phyloP scores from a whole-genome alignment of 1,140 invertebrate species.

The Drosophila repletoides region DNA sequence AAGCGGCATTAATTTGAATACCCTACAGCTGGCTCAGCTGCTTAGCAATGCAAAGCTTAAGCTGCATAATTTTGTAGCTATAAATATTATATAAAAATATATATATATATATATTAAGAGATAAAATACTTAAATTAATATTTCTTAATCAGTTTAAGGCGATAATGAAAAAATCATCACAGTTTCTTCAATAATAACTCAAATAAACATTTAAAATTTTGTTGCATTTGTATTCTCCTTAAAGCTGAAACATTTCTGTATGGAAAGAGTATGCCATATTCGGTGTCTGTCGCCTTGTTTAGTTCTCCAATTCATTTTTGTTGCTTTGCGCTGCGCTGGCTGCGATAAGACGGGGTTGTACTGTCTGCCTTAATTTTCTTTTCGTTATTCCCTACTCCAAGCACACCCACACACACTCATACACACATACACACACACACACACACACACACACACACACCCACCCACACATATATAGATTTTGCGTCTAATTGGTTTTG shows the following conservation, averaged over 20 bases:
- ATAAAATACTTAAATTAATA: too few species aligned
- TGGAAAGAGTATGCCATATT: background rate
- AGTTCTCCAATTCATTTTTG: slow-evolving; percentile 5
- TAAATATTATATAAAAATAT: background rate
- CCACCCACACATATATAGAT: slow-evolving; percentile 5
- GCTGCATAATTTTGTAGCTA: background rate
- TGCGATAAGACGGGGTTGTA: slow-evolving; percentile 31
- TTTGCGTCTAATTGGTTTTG: slow-evolving; percentile 49
- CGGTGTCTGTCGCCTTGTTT: background rate
- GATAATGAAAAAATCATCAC: too few species aligned
- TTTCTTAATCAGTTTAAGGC: too few species aligned
- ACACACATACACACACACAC: background rate
- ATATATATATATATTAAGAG: too few species aligned
- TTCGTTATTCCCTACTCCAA: background rate
- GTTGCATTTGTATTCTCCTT: too few species aligned
- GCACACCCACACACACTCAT: slow-evolving; percentile 8
- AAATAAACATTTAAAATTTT: too few species aligned
- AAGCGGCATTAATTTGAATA: slow-evolving; percentile 38
- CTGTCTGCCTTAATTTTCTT: slow-evolving; percentile 18
- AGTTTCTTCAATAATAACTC: too few species aligned
- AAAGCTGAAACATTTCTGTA: too few species aligned
- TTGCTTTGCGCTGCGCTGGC: slow-evolving; percentile 23
- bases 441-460: background rate
- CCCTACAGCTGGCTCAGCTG: background rate
- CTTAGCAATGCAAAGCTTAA: background rate